phyloP scores from a whole-genome alignment of 37 sponge, comb jelly and placozoan species.

The Diacarnus erythraeanus region DNA sequence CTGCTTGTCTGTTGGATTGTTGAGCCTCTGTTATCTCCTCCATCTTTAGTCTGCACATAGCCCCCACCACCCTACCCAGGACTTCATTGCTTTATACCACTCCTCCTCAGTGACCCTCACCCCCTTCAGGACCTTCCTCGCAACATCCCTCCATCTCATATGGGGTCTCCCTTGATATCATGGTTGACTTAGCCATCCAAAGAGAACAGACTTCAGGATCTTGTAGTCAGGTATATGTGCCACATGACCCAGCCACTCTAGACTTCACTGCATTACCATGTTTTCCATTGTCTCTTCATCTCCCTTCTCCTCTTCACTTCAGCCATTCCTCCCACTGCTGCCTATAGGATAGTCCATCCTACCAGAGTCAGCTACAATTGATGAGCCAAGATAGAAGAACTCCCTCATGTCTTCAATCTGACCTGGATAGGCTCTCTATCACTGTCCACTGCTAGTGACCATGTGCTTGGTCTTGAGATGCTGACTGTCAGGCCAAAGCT shows the following conservation, averaged over 20 bases:
- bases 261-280: background rate
- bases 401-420: background rate
- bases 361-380: background rate
- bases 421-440: conserved; percentile 4
- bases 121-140: background rate
- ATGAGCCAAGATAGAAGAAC: background rate
- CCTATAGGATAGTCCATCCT: conserved; percentile 3
- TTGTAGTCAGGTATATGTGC: background rate
- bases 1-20: background rate
- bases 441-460: background rate
- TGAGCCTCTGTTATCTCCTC: background rate
- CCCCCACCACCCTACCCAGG: background rate
- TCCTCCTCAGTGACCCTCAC: background rate
- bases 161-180: background rate
- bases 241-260: conserved; percentile 35
- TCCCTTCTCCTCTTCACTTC: background rate
- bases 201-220: background rate
- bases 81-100: background rate
- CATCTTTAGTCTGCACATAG: background rate
- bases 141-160: background rate
- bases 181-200: background rate
- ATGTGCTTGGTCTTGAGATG: conserved; percentile 18
- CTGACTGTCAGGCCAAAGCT: conserved; percentile 23
- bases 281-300: background rate
- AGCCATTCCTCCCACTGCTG: conserved; percentile 15